Evolutionary conservation across 2,113 vertebrate species (phyloP), one percentile per base, ranked within the genome.

Genomic region (Sinosuthora webbiana): DNA sequence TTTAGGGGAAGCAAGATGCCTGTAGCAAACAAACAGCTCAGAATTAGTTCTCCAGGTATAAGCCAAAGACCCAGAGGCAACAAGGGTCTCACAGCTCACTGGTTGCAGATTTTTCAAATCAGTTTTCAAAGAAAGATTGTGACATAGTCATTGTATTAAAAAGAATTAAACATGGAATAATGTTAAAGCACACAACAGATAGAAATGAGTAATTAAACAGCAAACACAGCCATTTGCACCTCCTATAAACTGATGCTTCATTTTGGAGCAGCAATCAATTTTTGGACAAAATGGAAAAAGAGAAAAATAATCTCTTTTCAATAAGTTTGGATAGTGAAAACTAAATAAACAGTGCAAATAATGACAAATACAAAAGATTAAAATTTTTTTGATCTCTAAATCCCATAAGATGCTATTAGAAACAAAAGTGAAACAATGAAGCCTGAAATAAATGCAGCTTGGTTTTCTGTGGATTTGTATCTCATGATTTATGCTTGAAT

Each of bases 341-440:
- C 18, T 62, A 86, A 93, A 90, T 33, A 93, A 75, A 92, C 19
- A 68, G 33, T 80, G 42, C 13, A 90, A 94, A 88, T 69, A 86
- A 90, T 50, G 45, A 70, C 28, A 94, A 93, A 93, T 55, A 83
- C 25, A 74, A n/a, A 83, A 75, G 69, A 91, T 73, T 69, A 67
- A 56, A 7, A 0, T 6, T 55, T 75, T 67, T 74, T 56, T 89
- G 0, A 89, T 82, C 67, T 83, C 62, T 85, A 84, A 96, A 94
- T 92, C 69, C 78, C 65, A 5, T 73, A 87, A 89, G 44, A 94
- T 33, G 71, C 52, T 94, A 89, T 89, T 87, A 91, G 75, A 89
- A 94, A 85, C 49, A 83, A 85, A 92, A 94, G 71, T 75, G 53
- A 89, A 94, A 93, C 79, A 91, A 83, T 53, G 55, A 82, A 94